These are phyloP conservation scores for Sphaerophoria taeniata DNA, from an alignment of 2,888 invertebrate genomes.

Conservation along the genomic window DNA sequence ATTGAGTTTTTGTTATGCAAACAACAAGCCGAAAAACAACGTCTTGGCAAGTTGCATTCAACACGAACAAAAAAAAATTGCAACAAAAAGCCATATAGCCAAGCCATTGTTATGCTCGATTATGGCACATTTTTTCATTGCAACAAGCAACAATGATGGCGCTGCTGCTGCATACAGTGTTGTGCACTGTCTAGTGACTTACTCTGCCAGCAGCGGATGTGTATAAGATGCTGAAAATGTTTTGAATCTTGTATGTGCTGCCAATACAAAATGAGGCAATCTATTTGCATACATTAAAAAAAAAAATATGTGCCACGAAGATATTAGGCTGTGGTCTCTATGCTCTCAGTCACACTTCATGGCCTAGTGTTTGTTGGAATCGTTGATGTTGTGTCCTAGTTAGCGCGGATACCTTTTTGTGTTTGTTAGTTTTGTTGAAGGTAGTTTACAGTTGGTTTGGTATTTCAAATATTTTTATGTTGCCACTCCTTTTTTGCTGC, in stretches of 20 bases:
- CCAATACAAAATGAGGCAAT: constrained; percentile 37
- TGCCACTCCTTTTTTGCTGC: constrained; percentile 30
- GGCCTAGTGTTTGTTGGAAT: constrained; percentile 1
- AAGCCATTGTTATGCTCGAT: constrained; percentile 64
- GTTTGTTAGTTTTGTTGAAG: background rate
- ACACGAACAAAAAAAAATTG: background rate
- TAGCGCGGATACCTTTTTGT: background rate
- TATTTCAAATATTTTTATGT: constrained; percentile 24
- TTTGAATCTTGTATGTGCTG: constrained; percentile 7
- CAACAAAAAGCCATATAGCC: background rate
- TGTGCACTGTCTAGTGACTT: background rate
- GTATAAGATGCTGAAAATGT: background rate
- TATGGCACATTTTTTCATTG: constrained; percentile 65
- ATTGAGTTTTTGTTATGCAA: constrained; percentile 58
- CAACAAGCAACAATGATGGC: constrained; percentile 65
- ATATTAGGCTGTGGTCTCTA: constrained; percentile 18
- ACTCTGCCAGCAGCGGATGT: constrained; percentile 14
- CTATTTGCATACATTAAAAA: constrained; percentile 18
- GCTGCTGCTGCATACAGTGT: constrained; percentile 30
- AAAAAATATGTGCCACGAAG: constrained; percentile 36
- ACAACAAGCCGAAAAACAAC: constrained; percentile 29
- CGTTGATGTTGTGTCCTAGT: constrained; percentile 18
- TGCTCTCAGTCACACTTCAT: background rate
- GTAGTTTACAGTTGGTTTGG: constrained; percentile 1
- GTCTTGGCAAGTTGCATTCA: constrained; percentile 28